These are phyloP conservation scores for Pachyramphus minor DNA, from an alignment of 2,113 vertebrate species.

Conservation along the genomic window DNA sequence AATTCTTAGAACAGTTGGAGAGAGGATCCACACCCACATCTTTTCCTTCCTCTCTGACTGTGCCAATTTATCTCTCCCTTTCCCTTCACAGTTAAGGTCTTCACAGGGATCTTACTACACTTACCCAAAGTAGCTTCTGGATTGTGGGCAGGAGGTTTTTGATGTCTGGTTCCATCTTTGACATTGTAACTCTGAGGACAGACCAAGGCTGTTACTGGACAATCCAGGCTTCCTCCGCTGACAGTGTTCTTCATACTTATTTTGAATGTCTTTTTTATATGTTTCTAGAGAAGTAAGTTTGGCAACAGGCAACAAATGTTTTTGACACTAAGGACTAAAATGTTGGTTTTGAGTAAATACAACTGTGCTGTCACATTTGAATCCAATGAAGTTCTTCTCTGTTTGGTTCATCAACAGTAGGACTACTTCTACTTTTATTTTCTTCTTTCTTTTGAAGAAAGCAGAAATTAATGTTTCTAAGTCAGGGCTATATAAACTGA, in stretches of 20 bases:
- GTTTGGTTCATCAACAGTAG: background rate
- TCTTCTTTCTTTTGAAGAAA: background rate
- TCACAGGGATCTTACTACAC: background rate
- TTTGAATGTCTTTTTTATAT: constrained; percentile 25
- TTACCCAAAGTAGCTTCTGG: background rate
- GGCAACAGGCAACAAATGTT: background rate
- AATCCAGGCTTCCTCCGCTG: background rate
- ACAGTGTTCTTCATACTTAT: background rate
- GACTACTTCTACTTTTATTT: background rate
- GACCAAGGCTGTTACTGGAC: background rate
- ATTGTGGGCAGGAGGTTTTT: background rate
- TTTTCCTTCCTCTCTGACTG: constrained; percentile 45
- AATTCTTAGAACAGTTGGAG: constrained; percentile 41
- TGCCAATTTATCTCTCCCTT: constrained; percentile 22
- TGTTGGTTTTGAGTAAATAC: constrained; percentile 5
- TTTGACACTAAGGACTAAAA: background rate
- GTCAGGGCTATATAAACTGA: background rate
- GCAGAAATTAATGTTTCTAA: background rate
- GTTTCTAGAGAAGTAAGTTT: constrained; percentile 20
- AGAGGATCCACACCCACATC: constrained; percentile 54
- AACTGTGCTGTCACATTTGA: background rate
- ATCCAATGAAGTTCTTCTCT: background rate
- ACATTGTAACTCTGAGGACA: background rate
- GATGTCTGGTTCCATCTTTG: background rate
- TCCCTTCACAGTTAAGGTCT: background rate